Evolutionary conservation across 2,113 vertebrate genomes (phyloP), one percentile per base, ranked within the genome.

Genomic region (Oryctolagus cuniculus): DNA sequence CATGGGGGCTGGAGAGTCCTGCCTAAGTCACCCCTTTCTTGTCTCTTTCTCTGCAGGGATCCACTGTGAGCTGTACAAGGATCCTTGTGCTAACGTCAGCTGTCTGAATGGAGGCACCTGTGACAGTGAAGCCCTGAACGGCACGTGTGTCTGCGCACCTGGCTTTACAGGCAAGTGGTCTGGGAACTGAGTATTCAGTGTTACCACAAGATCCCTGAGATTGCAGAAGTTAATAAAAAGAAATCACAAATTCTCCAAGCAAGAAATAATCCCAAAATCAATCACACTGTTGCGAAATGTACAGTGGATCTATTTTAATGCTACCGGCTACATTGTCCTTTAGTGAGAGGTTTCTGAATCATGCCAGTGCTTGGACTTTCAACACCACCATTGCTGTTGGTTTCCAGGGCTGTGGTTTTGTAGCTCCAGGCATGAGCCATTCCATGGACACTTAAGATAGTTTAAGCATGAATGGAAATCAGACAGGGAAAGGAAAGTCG

Each of bases 51-150:
- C 97, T 83, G 87, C 97, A 99, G 99, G 99, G 90, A 98, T 98
- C 89, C 99, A 99, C 96, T 99, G 99, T 97, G 99, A 99, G 96
- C 98, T 99, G 36, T 99, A 98, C 98, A 99, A 99, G 97, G 99
- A 99, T 96, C 99, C 99, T 11, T 99, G 99, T 89, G 95, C 99
- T 88, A 99, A 99, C 69, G 92, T 99, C 97, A 99, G 96, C 97
- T 99, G 99, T 97, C 99, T 99, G 97, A 99, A 99, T 0, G 99
- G 99, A 96, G 99, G 99, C 44, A 99, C 98, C 90, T 99, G 99
- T 96, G 99, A 99, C 97, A 99, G 98, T 0, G 97, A 98, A 89
- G 99, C 98, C 31, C 98, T 99, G 53, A 99, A 99, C 6, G 98
- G 98, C 31, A 99, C 99, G 0, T 99, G 99, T 96, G 85, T 98